Evolutionary conservation across 2,113 vertebrate genomes (phyloP), one percentile per base, ranked within the genome.

Genomic region (human): DNA sequence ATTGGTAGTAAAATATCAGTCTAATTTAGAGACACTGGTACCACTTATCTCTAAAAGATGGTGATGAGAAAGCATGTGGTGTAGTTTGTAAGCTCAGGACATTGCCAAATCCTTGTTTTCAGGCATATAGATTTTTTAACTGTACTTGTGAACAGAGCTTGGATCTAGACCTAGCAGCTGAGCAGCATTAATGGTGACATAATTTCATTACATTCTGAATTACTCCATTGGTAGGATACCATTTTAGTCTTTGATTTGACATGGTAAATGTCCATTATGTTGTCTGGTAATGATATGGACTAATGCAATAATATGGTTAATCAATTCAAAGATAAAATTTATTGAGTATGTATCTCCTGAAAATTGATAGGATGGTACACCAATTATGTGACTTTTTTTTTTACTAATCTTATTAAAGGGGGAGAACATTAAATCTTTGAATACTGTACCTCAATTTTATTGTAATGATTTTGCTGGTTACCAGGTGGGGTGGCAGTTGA

Each of bases 401-500:
- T 98, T 97, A 98, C 97, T 98, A 96, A 98, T 98, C 95, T 97
- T 98, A 97, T 98, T 98, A 97, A 98, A 99, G 98, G 98, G 98
- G 98, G 98, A 98, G 73, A 98, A 98, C 98, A 98, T 99, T 98
- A 99, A 98, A 96, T 98, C 98, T 98, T 97, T 99, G 98, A 98
- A 98, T 99, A 98, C 96, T 99, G 97, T 99, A 98, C 98, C 98
- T 99, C 98, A 99, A 99, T 98, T 99, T 99, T 99, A 98, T 99
- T 99, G 98, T 99, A 98, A 99, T 98, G 98, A 99, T 99, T 99
- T 99, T 98, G 98, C 98, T 98, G 98, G 98, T 99, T 99, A 99
- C 98, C 99, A 99, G 99, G 99, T 99, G 99, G 99, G 99, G 99
- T 99, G 99, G 99, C 99, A 99, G 99, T 99, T 99, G 97, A 99